Evolutionary conservation across 2,888 invertebrate genomes (phyloP).

Genomic region (Drosophila falleni): DNA sequence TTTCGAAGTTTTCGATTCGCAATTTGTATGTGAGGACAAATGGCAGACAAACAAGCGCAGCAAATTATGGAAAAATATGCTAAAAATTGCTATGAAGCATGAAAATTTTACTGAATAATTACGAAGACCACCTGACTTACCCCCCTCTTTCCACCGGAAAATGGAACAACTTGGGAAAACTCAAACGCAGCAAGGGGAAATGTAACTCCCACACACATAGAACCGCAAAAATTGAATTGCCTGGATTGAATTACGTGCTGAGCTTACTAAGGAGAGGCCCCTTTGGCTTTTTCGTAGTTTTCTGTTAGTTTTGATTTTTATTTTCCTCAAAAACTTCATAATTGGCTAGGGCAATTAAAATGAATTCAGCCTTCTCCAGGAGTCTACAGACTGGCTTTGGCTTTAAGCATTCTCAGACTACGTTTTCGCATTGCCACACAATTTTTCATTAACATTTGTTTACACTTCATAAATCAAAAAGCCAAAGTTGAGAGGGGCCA

Average conservation of each 20-base stretch:
- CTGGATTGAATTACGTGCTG: conserved; percentile 71
- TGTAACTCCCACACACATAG: conserved; percentile 13
- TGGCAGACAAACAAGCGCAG: conserved; percentile 70
- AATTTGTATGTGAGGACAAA: conserved; percentile 67
- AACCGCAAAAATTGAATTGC: conserved; percentile 58
- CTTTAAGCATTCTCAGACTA: conserved; percentile 23
- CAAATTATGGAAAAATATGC: conserved; percentile 75
- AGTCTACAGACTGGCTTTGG: conserved; percentile 2
- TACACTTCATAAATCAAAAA: conserved; percentile 70
- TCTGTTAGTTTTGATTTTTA: conserved; percentile 40
- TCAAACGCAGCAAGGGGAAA: conserved; percentile 22
- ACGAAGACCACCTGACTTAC: conserved; percentile 51
- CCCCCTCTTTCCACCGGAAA: too few species aligned
- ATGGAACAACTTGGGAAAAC: conserved; percentile 15
- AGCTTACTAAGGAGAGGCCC: conserved; percentile 32
- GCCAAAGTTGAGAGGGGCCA: conserved; percentile 25
- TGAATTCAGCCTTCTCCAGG: conserved; percentile 27
- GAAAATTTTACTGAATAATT: conserved; percentile 70
- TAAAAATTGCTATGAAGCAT: conserved; percentile 60
- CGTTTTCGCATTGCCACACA: conserved; percentile 10
- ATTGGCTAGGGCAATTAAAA: conserved; percentile 69
- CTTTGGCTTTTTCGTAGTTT: conserved; percentile 47
- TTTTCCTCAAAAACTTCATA: conserved; percentile 56
- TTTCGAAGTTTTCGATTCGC: conserved; percentile 74
- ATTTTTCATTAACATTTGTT: conserved; percentile 63